Evolutionary conservation across 2,797 vertebrate genomes (phyloP), one percentile per base, ranked within the genome.

Genomic region (Lutra lutra): DNA sequence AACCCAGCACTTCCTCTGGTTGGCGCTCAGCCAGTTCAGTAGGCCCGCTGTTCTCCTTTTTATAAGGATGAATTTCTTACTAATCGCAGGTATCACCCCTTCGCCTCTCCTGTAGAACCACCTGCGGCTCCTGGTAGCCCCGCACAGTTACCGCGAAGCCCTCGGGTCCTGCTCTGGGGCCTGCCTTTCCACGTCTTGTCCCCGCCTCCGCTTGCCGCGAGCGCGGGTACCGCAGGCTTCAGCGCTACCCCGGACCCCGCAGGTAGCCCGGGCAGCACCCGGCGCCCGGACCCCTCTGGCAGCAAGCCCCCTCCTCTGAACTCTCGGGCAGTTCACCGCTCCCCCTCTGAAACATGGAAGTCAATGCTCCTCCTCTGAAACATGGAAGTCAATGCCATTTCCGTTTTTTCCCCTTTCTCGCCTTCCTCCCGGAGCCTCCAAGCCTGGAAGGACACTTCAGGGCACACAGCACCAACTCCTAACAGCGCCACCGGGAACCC

Each of bases 21-120:
- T 4, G 0, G 1, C 51, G 32, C 38, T n/a, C 11, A 15, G 35
- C 18, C 0, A 23, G 54, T 27, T 14, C 25, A 0, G 1, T 1
- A 4, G 29, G 68, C 5, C 32, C 21, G 3, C 25, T 9, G 2
- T 86, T 85, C 58, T 29, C 23, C 17, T 70, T 90, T 80, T 20
- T n/a, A 3, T 6, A 20, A 40, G 0, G 40, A n/a, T 23, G 27
- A 1, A 27, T 73, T 79, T 68, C 73, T 29, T 23, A n/a, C 23
- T 17, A 20, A 51, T 3, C 20, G 0, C 46, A 1, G 1, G 43
- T 14, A 5, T 20, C 29, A 20, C 7, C 21, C 23, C 23, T 15
- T 20, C 13, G 10, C 32, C 68, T 21, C 70, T 56, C 2, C 23
- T 15, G 51, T 12, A 54, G 14, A 32, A 32, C 54, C 11, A 7